Evolutionary conservation across 1,140 invertebrate genomes (phyloP).

Genomic region (Pogonognathellus flavescens): DNA sequence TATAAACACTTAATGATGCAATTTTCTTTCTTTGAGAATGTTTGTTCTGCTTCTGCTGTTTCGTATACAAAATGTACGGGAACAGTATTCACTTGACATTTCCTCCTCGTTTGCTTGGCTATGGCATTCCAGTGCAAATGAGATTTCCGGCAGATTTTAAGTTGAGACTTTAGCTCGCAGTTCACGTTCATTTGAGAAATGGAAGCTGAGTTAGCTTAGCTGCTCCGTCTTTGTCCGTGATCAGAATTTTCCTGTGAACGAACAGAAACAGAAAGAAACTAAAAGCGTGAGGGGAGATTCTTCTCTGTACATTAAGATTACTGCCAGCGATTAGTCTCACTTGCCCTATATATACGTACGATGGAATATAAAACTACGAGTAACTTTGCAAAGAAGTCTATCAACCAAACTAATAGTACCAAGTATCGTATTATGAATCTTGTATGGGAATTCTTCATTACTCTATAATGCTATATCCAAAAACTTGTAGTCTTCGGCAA

Average conservation of each 20-base stretch:
- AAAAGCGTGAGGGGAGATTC: background rate
- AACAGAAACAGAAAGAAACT: background rate
- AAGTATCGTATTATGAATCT: no score
- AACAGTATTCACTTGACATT: background rate
- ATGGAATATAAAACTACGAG: background rate
- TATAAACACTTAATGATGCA: constrained; percentile 22
- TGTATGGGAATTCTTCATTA: no score
- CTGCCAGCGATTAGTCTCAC: constrained; percentile 20
- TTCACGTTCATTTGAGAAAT: constrained; percentile 49
- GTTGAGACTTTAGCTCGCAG: constrained; percentile 29
- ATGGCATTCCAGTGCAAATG: constrained; percentile 22
- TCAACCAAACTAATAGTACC: no score
- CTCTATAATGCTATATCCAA: no score
- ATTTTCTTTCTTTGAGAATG: constrained; percentile 1
- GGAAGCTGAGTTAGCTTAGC: constrained; percentile 34
- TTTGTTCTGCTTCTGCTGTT: background rate
- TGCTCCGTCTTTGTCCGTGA: constrained; percentile 11
- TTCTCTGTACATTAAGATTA: constrained; percentile 11
- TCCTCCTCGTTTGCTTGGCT: background rate
- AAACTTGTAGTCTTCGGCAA: no score
- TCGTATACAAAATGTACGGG: background rate
- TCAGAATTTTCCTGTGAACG: constrained; percentile 7
- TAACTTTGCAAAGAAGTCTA: background rate
- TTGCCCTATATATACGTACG: background rate
- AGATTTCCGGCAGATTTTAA: constrained; percentile 48